These are phyloP conservation scores for Drosophila santomea DNA, from an alignment of 1,140 invertebrate species.

Conservation along the genomic window DNA sequence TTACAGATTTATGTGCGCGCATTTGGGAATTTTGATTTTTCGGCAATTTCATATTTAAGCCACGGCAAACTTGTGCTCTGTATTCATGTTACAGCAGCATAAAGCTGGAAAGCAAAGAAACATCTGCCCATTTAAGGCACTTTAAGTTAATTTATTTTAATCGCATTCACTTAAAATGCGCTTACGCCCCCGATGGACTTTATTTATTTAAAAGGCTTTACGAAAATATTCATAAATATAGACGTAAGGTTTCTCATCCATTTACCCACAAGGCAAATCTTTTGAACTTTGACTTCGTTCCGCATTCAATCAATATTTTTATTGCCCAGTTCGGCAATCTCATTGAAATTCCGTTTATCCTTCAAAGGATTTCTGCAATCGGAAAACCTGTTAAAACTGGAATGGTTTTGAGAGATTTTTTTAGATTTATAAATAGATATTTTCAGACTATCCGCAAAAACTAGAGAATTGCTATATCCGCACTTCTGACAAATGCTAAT, in stretches of 20 bases:
- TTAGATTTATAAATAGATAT: not conserved
- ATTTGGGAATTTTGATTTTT: conserved; percentile 26
- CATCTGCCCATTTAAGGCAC: conserved; percentile 16
- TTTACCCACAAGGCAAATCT: conserved; percentile 4
- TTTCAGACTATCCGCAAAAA: not conserved
- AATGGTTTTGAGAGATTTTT: too few relatives aligned
- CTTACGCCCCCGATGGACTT: not conserved
- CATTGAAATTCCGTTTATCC: conserved; percentile 41
- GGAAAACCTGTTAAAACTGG: not conserved
- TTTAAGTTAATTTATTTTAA: conserved; percentile 23
- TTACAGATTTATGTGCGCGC: conserved; percentile 43
- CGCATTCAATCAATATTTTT: conserved; percentile 35
- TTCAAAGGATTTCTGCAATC: conserved; percentile 25
- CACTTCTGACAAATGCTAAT: not conserved
- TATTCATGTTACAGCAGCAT: conserved; percentile 9
- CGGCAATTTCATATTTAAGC: conserved; percentile 14
- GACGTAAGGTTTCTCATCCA: not conserved
- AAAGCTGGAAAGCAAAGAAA: not conserved
- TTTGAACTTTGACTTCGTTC: conserved; percentile 37
- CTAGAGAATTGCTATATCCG: not conserved
- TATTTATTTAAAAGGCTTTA: conserved; percentile 7
- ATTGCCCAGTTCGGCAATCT: not conserved
- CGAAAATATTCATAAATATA: conserved; percentile 1
- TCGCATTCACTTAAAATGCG: conserved; percentile 1
- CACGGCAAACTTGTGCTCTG: not conserved